Evolutionary conservation across 2,888 invertebrate genomes (phyloP), one percentile per base, ranked within the genome.

Genomic region (Pyralis farinalis): DNA sequence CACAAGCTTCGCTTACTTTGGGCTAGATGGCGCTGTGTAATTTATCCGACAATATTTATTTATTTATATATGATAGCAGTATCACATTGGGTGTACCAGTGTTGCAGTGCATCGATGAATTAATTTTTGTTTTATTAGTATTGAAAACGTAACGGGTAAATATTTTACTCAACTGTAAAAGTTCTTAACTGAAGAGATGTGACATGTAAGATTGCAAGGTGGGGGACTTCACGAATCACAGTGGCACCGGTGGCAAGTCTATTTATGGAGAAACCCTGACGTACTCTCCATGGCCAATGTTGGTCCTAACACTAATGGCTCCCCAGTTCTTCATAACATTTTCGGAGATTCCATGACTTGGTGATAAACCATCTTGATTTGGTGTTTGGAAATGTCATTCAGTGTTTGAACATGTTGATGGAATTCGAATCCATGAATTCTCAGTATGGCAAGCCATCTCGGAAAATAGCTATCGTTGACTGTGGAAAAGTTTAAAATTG

Each of bases 201-300:
- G n/a, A n/a, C n/a, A n/a, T n/a, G n/a, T n/a, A n/a, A n/a, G n/a
- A n/a, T n/a, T n/a, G n/a, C n/a, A n/a, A n/a, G n/a, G n/a, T n/a
- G n/a, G n/a, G 98, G 58, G 98, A 98, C 80, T 98, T 98, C 79
- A 98, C 97, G 66, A 95, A 96, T 82, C 95, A 98, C 94, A 96
- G 96, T 76, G 98, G 98, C 90, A 96, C 96, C 68, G 96, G 96
- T 46, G 98, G 98, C 59, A 97, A 97, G 88, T 98, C 98, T 61
- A 99, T 99, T 90, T 99, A 98, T 63, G 98, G 99, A 39, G 92
- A 93, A 71, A 98, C 48, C 94, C 97, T 45, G 98, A 98, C 71
- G 92, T 94, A 39, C 91, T 98, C 72, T 98, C 98, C 11, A 98
- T 98, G 98, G 98, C 98, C 34, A 98, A 98, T 67, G 97, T 98